These are phyloP conservation scores for Oligia latruncula DNA, from an alignment of 2,888 invertebrate genomes.

Conservation along the genomic window DNA sequence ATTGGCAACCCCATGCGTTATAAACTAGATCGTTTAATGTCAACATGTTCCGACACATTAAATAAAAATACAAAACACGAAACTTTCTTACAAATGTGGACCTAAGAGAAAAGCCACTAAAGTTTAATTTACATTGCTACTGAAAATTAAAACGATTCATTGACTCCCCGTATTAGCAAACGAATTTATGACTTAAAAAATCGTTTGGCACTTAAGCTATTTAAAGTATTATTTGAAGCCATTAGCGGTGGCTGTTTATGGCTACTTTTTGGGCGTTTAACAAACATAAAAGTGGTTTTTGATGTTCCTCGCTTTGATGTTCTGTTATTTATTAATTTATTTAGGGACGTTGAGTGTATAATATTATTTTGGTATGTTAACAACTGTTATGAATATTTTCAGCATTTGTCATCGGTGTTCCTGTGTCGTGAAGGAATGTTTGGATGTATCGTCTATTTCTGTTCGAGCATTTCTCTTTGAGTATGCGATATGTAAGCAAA, in stretches of 20 bases:
- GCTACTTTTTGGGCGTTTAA: conserved; percentile 69
- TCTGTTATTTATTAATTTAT: conserved; percentile 67
- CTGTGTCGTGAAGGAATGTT: conserved; percentile 36
- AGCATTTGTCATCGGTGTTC: conserved; percentile 49
- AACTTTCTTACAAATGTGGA: neutral
- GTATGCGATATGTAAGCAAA: conserved; percentile 34
- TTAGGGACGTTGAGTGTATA: conserved; percentile 49
- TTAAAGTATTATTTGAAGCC: conserved; percentile 73
- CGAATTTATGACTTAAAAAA: conserved; percentile 73
- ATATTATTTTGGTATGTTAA: conserved; percentile 49
- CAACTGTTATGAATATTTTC: conserved; percentile 50
- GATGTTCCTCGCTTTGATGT: conserved; percentile 69
- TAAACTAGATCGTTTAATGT: conserved; percentile 58
- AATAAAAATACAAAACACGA: conserved; percentile 36
- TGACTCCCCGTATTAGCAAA: conserved; percentile 58
- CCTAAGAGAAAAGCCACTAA: neutral
- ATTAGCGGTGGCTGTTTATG: conserved; percentile 71
- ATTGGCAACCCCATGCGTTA: conserved; percentile 48
- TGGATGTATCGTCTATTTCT: conserved; percentile 39
- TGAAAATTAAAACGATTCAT: conserved; percentile 55
- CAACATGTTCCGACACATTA: conserved; percentile 43
- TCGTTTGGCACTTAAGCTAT: conserved; percentile 71
- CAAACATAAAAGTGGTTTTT: conserved; percentile 68
- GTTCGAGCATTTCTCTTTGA: conserved; percentile 22
- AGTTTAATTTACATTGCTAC: conserved; percentile 22